phyloP scores from a whole-genome alignment of 1,140 invertebrate species.

The Tetramorium parvispinum region DNA sequence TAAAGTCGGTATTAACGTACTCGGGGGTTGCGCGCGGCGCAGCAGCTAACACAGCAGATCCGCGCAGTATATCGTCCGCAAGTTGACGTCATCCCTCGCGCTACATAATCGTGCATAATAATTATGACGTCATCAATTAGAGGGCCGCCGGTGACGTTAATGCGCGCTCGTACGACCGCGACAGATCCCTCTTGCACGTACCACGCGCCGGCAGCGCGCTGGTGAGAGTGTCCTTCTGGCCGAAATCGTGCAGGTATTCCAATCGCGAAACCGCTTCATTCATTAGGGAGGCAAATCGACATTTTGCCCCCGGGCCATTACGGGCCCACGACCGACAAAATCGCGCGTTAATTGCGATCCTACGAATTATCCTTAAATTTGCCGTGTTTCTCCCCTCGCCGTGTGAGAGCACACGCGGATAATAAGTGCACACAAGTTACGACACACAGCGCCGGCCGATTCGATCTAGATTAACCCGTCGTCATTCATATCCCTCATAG shows the following conservation, averaged over 20 bases:
- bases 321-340: conserved; percentile 11
- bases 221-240: conserved; percentile 26
- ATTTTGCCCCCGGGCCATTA: conserved; percentile 22
- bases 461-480: conserved; percentile 8
- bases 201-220: background rate
- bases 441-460: background rate
- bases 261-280: conserved; percentile 57
- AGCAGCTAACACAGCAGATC: conserved; percentile 20
- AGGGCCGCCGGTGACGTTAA: conserved; percentile 74
- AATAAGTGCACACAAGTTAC: background rate
- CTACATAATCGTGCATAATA: conserved; percentile 78
- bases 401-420: background rate
- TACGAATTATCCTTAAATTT: conserved; percentile 51
- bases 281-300: conserved; percentile 55
- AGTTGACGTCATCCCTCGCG: conserved; percentile 71
- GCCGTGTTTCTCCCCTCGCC: background rate
- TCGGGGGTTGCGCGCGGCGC: background rate
- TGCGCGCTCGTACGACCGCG: conserved; percentile 69
- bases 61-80: conserved; percentile 69
- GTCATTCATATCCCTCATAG: background rate
- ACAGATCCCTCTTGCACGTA: conserved; percentile 68
- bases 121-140: conserved; percentile 79
- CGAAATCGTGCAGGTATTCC: conserved; percentile 63
- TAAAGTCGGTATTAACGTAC: background rate
- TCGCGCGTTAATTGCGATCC: conserved; percentile 33